Evolutionary conservation across 2,888 invertebrate species (phyloP).

Genomic region (Chrysolina americana): DNA sequence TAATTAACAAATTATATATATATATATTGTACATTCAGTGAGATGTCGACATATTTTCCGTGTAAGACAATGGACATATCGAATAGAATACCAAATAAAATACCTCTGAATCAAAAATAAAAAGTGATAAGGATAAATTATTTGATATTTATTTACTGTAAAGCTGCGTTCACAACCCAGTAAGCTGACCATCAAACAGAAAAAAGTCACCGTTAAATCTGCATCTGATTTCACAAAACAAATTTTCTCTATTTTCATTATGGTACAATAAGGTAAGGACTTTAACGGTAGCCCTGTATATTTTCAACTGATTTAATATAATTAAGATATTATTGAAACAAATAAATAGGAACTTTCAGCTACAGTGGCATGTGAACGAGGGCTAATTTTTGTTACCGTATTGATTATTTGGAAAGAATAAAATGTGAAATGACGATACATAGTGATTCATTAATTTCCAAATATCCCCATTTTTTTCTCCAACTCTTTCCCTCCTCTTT

Average conservation of each 20-base stretch:
- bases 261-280: too few relatives aligned
- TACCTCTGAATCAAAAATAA: slow-evolving; percentile 18
- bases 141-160: slow-evolving; percentile 27
- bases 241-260: too few relatives aligned
- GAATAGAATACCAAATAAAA: slow-evolving; percentile 27
- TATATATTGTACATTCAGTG: background rate
- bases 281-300: too few relatives aligned
- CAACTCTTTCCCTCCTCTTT: background rate
- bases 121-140: slow-evolving; percentile 23
- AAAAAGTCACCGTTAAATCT: too few relatives aligned
- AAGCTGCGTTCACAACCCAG: slow-evolving; percentile 19
- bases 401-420: slow-evolving; percentile 14
- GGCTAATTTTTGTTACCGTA: slow-evolving; percentile 15
- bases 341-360: background rate
- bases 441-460: background rate
- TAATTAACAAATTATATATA: slow-evolving; percentile 10
- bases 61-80: slow-evolving; percentile 14
- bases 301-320: too few relatives aligned
- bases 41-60: background rate
- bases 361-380: background rate
- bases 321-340: background rate
- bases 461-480: background rate
- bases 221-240: too few relatives aligned
- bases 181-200: background rate
- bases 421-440: background rate